These are phyloP conservation scores for Upupa epops DNA, from an alignment of 2,113 vertebrate genomes.

Conservation along the genomic window DNA sequence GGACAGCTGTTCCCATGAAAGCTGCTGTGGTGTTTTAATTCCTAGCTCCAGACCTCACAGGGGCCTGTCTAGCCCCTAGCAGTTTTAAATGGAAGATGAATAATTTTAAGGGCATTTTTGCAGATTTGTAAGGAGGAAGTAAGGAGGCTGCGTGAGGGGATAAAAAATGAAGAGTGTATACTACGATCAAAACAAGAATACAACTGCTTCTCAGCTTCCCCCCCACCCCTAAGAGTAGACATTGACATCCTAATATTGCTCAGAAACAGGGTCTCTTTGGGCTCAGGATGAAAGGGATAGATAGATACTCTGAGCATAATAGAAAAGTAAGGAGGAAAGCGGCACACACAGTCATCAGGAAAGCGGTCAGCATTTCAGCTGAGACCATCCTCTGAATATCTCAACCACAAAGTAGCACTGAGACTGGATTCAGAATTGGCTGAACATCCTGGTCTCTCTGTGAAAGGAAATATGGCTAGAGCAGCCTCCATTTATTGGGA, in stretches of 20 bases:
- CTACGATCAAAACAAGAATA: background rate
- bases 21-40: background rate
- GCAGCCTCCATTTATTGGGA: conserved; percentile 54
- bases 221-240: background rate
- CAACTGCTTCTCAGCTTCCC: fast-evolving
- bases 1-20: conserved; percentile 2
- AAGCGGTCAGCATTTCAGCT: background rate
- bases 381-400: background rate
- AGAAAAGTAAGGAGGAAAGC: background rate
- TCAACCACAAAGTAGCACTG: background rate
- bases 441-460: background rate
- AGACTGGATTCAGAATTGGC: background rate
- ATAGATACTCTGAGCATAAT: background rate
- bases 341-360: background rate
- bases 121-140: background rate
- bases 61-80: background rate
- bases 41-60: background rate
- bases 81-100: conserved; percentile 8
- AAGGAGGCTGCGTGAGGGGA: background rate
- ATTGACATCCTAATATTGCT: background rate
- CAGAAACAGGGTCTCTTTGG: background rate
- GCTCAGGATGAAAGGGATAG: background rate
- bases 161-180: background rate
- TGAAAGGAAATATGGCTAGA: conserved; percentile 30
- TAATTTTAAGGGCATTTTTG: background rate